Evolutionary conservation across 1,140 invertebrate species (phyloP), one percentile per base, ranked within the genome.

Genomic region (Tribolium castaneum): DNA sequence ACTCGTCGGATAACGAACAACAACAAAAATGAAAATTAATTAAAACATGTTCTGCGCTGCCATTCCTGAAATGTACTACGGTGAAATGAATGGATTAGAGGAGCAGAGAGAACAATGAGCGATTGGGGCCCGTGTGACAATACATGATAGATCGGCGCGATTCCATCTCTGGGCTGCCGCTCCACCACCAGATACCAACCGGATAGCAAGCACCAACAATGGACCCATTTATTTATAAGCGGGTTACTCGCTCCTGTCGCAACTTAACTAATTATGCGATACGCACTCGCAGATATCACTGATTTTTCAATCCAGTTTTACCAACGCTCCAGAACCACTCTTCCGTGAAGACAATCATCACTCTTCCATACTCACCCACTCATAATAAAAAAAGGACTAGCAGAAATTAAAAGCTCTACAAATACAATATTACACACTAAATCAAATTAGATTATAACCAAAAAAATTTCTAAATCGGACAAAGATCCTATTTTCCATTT

Each of bases 111-210:
- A 84, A 85, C 84, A 85, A 85, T 85, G 84, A 85, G 78, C 81
- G 83, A 84, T 85, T 82, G 80, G 79, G 79, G 73, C 62, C 82
- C 75, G 82, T 82, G 84, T 84, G 84, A 85, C 84, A 85, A 85
- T 85, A 85, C 83, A 85, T 84, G 84, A 85, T 85, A 83, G 84
- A 85, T 85, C 76, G 80, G 77, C 82, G 80, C 83, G 84, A 85
- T 85, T 80, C 78, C 83, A 85, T 85, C 84, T 85, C 82, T 76
- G 78, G 76, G 72, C 83, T 84, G 83, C 81, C 80, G 82, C 78
- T 78, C 71, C 74, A 66, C 76, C 77, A 76, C 77, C 74, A 80
- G 79, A 82, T 76, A 79, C 73, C 77, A 78, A 50, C 50, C 70
- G 59, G 78, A 84, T 81, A 84, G 77, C 78, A 56, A 51, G 49